Percentiles rank a stretch among this genome's conserved stretches.
Conservation (phyloP, 2,113 vertebrate genomes). For the Melospiza melodia region DNA sequence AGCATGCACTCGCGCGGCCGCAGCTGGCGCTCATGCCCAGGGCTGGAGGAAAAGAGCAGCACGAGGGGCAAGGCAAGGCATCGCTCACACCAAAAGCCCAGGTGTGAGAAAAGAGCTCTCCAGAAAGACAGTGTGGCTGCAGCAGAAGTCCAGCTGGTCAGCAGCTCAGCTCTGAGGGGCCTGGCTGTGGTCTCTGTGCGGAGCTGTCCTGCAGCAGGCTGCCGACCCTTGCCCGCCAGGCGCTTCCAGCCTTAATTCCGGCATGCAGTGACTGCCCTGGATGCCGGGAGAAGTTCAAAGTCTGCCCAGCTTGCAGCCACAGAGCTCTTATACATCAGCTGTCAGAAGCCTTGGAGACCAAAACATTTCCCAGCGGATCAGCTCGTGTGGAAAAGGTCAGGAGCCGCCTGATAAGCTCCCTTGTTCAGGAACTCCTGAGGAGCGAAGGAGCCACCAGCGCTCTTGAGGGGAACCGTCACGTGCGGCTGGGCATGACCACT, state of each 20-base stretch:
- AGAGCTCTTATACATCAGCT: conserved; percentile 18
- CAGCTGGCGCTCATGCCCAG: conserved; percentile 63
- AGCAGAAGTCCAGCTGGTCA: not conserved
- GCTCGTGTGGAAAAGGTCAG: conserved; percentile 60
- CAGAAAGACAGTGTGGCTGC: not conserved
- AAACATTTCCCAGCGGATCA: conserved; percentile 6
- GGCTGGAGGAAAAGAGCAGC: not conserved
- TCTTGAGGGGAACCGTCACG: conserved; percentile 72
- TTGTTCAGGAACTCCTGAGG: conserved; percentile 17
- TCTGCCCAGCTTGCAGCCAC: not conserved
- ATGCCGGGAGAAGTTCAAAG: not conserved
- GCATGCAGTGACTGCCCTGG: not conserved
- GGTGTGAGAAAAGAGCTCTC: not conserved
- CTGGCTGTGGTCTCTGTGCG: not conserved
- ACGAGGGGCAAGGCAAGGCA: not conserved
- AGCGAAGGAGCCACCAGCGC: conserved; percentile 7
- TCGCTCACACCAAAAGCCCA: not conserved
- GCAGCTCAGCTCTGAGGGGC: not conserved
- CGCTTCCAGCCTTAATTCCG: not conserved
- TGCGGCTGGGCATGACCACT: conserved; percentile 83
- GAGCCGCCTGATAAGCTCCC: not conserved
- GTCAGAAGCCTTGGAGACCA: not conserved
- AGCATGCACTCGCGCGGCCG: not conserved
- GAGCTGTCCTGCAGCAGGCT: not conserved
- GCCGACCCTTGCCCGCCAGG: not conserved